These are phyloP conservation scores for Chloroclysta siterata DNA, from an alignment of 2,888 invertebrate genomes.

Conservation along the genomic window DNA sequence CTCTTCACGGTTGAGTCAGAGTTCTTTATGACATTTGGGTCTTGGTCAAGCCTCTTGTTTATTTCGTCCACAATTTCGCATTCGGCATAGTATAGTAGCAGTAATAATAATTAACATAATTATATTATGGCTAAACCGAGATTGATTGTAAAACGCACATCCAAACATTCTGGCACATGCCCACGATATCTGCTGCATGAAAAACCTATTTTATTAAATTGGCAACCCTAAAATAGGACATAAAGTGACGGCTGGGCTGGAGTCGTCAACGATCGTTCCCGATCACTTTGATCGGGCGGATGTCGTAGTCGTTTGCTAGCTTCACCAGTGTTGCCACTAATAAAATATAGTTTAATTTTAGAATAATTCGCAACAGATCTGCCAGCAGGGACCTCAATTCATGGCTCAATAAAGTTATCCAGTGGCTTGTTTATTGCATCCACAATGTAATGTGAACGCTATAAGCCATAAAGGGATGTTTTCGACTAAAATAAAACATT, in stretches of 20 bases:
- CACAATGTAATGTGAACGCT: conserved; percentile 55
- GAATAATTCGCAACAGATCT: conserved; percentile 69
- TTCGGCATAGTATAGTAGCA: no score
- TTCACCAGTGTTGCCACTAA: conserved; percentile 61
- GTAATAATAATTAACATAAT: no score
- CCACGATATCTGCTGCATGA: neutral
- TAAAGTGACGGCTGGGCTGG: conserved; percentile 54
- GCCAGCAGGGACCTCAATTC: conserved; percentile 56
- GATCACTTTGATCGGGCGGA: conserved; percentile 80
- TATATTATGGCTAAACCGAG: no score
- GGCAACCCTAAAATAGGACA: conserved; percentile 46
- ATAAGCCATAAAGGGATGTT: conserved; percentile 44
- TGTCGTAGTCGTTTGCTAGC: conserved; percentile 71
- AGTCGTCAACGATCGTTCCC: conserved; percentile 61
- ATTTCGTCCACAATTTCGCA: no score
- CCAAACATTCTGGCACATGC: no score
- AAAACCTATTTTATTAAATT: neutral
- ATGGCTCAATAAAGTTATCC: conserved; percentile 62
- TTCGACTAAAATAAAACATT: conserved; percentile 49
- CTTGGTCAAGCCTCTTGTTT: no score
- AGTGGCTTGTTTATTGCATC: conserved; percentile 59
- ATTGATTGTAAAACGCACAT: no score
- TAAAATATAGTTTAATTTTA: conserved; percentile 73
- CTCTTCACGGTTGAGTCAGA: no score
- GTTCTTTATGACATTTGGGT: no score